Evolutionary conservation across 2,797 vertebrate genomes (phyloP), one percentile per base, ranked within the genome.

Genomic region (Cichlasoma orientale): DNA sequence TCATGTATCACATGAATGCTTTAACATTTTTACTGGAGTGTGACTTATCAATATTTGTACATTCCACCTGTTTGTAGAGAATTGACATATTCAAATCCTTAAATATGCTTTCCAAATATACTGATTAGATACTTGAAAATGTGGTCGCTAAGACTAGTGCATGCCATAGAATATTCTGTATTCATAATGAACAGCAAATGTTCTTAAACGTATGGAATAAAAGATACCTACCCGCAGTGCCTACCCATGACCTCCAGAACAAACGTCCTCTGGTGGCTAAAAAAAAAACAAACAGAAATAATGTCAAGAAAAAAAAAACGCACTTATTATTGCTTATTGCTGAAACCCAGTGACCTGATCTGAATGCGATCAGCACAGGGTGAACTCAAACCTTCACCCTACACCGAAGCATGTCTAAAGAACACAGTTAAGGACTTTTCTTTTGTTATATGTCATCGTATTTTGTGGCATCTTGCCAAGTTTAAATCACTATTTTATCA

Each of bases 211-310:
- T 1, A 4, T 36, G 4, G 52, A 52, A 56, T 69, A 8, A n/a
- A 66, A 68, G 44, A 29, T 31, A 19, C 95, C 94, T 96, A 99
- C 98, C 98, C 98, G 82, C 98, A 99, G 90, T 99, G 98, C 79
- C 98, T 91, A 19, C 98, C 98, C 98, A 99, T 99, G 79, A 99
- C 98, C 86, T 99, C 98, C 80, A 99, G 90, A 58, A 99, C 98
- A 72, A 99, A 99, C 0, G 98, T 99, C 93, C 98, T 97, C 95
- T 99, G 98, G 92, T 99, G 98, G 92, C 98, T 99, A 90, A 4
- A 92, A 36, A 36, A 61, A 50, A 16, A 89, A 31, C 57, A 50
- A 23, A 7, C 25, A 68, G 5, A 21, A 3, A 69, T 5, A 68
- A 50, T 1, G 25, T 68, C 44, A 78, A 56, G 41, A 8, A 1